Evolutionary conservation across 1,140 invertebrate genomes (phyloP).

Genomic region (Luehdorfia chinensis): DNA sequence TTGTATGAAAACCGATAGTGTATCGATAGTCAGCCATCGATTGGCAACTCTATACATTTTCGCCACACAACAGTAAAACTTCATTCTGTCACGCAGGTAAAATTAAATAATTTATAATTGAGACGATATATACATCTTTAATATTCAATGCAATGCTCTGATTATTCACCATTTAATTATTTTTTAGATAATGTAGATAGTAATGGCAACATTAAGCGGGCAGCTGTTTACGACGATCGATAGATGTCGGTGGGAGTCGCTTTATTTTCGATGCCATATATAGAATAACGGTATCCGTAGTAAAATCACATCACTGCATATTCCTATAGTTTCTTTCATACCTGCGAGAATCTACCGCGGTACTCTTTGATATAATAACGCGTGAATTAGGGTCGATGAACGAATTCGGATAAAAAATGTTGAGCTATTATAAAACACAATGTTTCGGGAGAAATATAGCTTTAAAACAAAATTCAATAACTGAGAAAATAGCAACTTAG

Average conservation of each 20-base stretch:
- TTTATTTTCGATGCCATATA: conserved; percentile 70
- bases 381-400: conserved; percentile 47
- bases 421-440: conserved; percentile 35
- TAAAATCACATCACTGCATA: conserved; percentile 50
- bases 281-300: conserved; percentile 71
- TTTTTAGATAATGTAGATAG: no score
- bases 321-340: conserved; percentile 55
- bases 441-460: conserved; percentile 7
- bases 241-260: conserved; percentile 72
- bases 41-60: no score
- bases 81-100: no score
- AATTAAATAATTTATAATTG: no score
- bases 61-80: no score
- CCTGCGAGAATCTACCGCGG: conserved; percentile 35
- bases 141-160: no score
- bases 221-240: conserved; percentile 67
- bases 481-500: conserved; percentile 19
- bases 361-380: conserved; percentile 46
- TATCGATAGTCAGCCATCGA: no score
- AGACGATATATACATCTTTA: no score
- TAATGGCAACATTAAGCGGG: conserved; percentile 46
- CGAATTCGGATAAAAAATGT: conserved; percentile 40
- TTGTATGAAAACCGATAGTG: no score
- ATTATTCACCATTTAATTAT: no score
- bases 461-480: conserved; percentile 18